Percentiles rank a stretch among this genome's conserved stretches.
phyloP scores from a whole-genome alignment of 1,140 invertebrate genomes.

The Drosophila repleta region DNA sequence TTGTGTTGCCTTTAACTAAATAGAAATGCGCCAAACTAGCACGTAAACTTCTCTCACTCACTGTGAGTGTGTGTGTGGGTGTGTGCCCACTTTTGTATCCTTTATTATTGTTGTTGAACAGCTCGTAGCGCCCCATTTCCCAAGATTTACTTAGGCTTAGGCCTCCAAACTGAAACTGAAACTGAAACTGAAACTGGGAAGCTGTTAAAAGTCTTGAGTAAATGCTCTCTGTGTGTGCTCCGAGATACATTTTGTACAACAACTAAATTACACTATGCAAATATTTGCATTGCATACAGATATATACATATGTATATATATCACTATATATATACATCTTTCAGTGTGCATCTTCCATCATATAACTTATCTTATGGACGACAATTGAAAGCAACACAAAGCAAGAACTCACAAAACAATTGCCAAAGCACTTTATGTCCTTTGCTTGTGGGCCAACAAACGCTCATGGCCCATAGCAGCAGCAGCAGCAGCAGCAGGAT shows the following conservation, averaged over 20 bases:
- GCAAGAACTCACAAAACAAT: constrained; percentile 47
- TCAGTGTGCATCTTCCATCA: constrained; percentile 4
- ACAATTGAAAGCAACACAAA: constrained; percentile 49
- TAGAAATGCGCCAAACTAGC: constrained; percentile 51
- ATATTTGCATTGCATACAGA: constrained; percentile 57
- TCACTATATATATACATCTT: constrained; percentile 8
- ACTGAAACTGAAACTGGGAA: constrained; percentile 40
- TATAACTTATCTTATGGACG: constrained; percentile 23
- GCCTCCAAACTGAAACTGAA: not conserved
- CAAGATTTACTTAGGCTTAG: constrained; percentile 42
- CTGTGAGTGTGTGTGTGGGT: not conserved
- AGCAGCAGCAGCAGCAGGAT: not conserved
- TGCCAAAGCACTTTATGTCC: constrained; percentile 44
- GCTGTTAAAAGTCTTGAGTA: constrained; percentile 72
- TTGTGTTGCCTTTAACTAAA: constrained; percentile 73
- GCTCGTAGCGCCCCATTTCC: constrained; percentile 23
- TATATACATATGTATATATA: constrained; percentile 3
- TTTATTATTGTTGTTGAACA: constrained; percentile 33
- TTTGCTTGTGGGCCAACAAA: constrained; percentile 43
- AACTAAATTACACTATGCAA: constrained; percentile 82
- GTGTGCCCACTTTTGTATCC: constrained; percentile 9
- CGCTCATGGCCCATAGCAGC: constrained; percentile 15
- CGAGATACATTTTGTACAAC: constrained; percentile 69
- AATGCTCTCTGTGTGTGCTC: constrained; percentile 36
- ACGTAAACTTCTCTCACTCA: constrained; percentile 21